Conservation (phyloP, 1,140 invertebrate genomes). For the Octopus sinensis region DNA sequence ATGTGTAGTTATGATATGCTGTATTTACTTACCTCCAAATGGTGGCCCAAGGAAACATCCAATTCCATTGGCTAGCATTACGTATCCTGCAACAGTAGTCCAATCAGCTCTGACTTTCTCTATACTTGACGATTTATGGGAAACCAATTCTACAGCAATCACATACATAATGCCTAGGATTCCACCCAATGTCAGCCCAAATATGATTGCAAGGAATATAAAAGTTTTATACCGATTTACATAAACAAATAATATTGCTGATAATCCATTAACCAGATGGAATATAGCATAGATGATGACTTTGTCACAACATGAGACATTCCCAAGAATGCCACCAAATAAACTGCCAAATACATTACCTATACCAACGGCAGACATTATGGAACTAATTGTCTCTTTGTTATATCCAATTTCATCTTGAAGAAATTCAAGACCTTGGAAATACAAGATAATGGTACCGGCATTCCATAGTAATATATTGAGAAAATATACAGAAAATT, state of each 20-base stretch:
- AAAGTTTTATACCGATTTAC: slow-evolving; percentile 23
- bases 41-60: slow-evolving; percentile 45
- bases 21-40: slow-evolving; percentile 39
- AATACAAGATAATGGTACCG: slow-evolving; percentile 30
- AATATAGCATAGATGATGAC: slow-evolving; percentile 33
- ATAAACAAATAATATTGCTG: slow-evolving; percentile 26
- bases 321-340: slow-evolving; percentile 39
- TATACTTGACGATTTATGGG: slow-evolving; percentile 15
- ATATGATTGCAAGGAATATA: slow-evolving; percentile 23
- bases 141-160: slow-evolving; percentile 43
- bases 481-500: slow-evolving; percentile 43
- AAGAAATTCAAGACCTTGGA: slow-evolving; percentile 40
- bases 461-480: slow-evolving; percentile 50
- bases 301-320: slow-evolving; percentile 33
- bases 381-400: slow-evolving; percentile 31
- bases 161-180: slow-evolving; percentile 43
- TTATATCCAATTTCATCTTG: slow-evolving; percentile 26
- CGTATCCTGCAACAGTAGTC: slow-evolving; percentile 43
- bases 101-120: slow-evolving; percentile 23
- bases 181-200: slow-evolving; percentile 42
- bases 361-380: slow-evolving; percentile 33
- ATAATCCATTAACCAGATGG: slow-evolving; percentile 35
- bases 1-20: no score
- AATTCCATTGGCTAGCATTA: slow-evolving; percentile 49
- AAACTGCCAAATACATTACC: slow-evolving; percentile 40